Base-by-base conservation (phyloP, 2,113 vertebrate species). In the Nothocercus julius region DNA sequence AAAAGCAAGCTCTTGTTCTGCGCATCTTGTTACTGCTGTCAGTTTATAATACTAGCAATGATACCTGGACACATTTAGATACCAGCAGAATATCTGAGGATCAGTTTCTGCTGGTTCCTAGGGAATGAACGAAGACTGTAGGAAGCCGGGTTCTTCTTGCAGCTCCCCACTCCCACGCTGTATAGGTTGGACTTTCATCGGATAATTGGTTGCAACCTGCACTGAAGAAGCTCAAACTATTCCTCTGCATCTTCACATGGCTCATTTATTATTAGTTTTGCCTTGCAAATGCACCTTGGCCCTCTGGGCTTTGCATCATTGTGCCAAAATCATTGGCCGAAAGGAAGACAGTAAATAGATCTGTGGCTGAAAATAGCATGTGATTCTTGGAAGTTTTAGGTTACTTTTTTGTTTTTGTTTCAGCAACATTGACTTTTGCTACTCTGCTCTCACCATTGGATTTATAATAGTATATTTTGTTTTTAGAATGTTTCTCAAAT, bases 401-500 rank as follows among this genome's bases (percentile, higher is more conserved):
- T 93, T 70, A 80, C 38, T 20, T 62, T 36, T 24, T 36, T 62
- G 11, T 62, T 87, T 77, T 66, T 75, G 27, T 79, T 79, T 54
- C 75, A 54, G 42, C 0, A 0, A 4, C 1, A 4, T 44, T 54
- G 36, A 27, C 51, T 73, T 79, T 68, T 87, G 47, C 21, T 66
- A 7, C 17, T 49, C 28, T 74, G 44, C 73, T 89, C 59, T 82
- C 76, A 53, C 21, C 21, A 3, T 45, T 40, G 49, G 20, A 24
- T 49, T 49, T 49, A 22, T 24, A 49, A 22, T 49, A 44, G 9
- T 67, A 8, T 49, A 85, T 49, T 81, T 92, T 72, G 30, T 76
- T 94, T 85, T 74, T 87, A 58, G 85, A 68, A 42, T 38, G 36
- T 73, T 82, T 64, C 90, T 72, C 63, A 58, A 53, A 59, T 86